Base-by-base conservation (phyloP, 2,797 vertebrate species). In the Acanthurus leucopareius region DNA sequence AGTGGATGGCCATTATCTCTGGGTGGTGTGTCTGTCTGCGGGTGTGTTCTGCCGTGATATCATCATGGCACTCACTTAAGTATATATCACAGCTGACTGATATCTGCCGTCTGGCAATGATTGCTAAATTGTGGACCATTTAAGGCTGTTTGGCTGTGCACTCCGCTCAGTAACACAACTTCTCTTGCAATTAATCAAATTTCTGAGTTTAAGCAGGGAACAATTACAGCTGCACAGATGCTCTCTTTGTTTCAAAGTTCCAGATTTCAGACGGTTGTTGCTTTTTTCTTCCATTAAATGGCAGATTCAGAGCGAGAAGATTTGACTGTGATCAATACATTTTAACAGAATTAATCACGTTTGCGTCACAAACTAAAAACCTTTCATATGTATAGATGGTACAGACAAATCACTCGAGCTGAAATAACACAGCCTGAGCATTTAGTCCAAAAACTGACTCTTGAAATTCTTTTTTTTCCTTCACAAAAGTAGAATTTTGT, bases 1-100 rank as follows among this genome's bases (percentile, higher is more conserved):
- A 79, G 89, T 71, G 84, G 85, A 81, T 44, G 79, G 82, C 85
- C 89, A 88, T 93, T 92, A 92, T 90, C 86, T 84, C 52, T 63
- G 85, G 86, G 82, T 70, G 89, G 86, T 82, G 84, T 83, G 82
- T 44, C 67, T 69, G 85, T 84, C 82, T 85, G 86, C 42, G 86
- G 61, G 82, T 72, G 75, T 64, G 89, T 67, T 73, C 83, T 62
- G 75, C 87, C 52, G 40, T 90, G 85, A 90, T 84, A 87, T 88
- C 89, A 86, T 90, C 82, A 72, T 20, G 75, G 52, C 90, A 80
- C 88, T 90, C 87, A 80, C 90, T 91, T 86, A 74, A 88, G 78
- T 51, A 73, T 61, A 85, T 8, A 89, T 88, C 86, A 80, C 67
- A 25, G 74, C 78, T 85, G 90, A 90, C 61, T 80, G 89, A 90